Evolutionary conservation across 2,797 vertebrate genomes (phyloP), one percentile per base, ranked within the genome.

Genomic region (Parauchenoglanis ngamensis): DNA sequence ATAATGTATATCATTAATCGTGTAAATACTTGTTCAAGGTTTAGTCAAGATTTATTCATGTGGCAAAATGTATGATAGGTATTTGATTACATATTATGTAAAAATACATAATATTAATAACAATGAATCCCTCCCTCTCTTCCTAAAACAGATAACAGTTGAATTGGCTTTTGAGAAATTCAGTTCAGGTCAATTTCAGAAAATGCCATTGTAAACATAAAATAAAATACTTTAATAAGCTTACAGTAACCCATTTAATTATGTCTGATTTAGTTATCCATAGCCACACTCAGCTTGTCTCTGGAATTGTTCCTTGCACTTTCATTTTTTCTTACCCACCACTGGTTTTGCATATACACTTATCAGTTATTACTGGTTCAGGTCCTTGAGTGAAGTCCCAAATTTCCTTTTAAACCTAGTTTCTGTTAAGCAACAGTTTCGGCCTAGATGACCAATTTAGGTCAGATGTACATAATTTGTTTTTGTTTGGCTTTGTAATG

Each of bases 361-460:
- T 23, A 12, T 72, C 0, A 31, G 46, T 70, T 68, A 76, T 80
- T 85, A 61, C 31, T 76, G 78, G 46, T 21, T 73, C 61, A 40
- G 54, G 44, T 70, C 0, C 31, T 56, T 31, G 49, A 87, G 72
- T 88, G 56, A 87, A 87, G 86, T 89, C 84, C 81, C 81, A 89
- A 7, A 89, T 85, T 87, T 79, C 87, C 56, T 65, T 12, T 17
- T n/a, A 44, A 88, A 52, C 28, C 17, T 46, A 28, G 86, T 88
- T 90, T 90, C 86, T 86, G 73, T 90, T 88, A 80, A 44, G 87
- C 86, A 91, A 90, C 49, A 72, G 87, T 89, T 88, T 90, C 81
- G 1, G 11, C n/a, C 25, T 31, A 85, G 35, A 72, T 65, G 0
- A 40, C n/a, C 63, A 57, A 46, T 59, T 81, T 67, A 75, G 31